These are phyloP conservation scores for Macrophya alboannulata DNA, from an alignment of 2,888 invertebrate species.

Conservation along the genomic window DNA sequence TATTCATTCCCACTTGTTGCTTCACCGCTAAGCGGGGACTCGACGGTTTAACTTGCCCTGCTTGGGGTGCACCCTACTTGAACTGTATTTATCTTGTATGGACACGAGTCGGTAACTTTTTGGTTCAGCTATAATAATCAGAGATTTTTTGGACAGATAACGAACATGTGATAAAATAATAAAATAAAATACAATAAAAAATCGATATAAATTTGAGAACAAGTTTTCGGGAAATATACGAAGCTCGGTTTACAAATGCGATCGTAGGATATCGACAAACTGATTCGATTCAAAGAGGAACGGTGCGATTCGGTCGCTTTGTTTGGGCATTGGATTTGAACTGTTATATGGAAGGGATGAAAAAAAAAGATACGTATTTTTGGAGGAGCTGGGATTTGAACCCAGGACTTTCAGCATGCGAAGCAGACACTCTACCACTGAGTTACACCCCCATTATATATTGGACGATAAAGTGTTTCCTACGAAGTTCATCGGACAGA, in stretches of 20 bases:
- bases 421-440: slow-evolving; percentile 57
- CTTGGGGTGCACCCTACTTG: not conserved
- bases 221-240: not conserved
- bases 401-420: slow-evolving; percentile 57
- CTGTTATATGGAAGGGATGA: not conserved
- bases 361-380: slow-evolving; percentile 20
- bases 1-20: slow-evolving; percentile 56
- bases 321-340: not conserved
- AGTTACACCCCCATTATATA: slow-evolving; percentile 44
- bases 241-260: not conserved
- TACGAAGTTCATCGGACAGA: not conserved
- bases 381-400: slow-evolving; percentile 58
- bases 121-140: not conserved
- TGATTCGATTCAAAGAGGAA: not conserved
- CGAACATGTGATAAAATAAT: not conserved
- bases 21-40: slow-evolving; percentile 36
- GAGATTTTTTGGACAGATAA: not conserved
- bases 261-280: not conserved
- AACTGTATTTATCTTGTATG: not conserved
- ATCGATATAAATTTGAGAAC: not conserved
- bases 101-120: not conserved
- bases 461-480: not conserved
- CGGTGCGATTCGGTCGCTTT: not conserved
- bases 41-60: slow-evolving; percentile 6
- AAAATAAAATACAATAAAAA: no score